Percentiles rank a stretch among this genome's conserved stretches.
Evolutionary conservation across 2,113 vertebrate species (phyloP).

Genomic region (Chaenogobius annularis): DNA sequence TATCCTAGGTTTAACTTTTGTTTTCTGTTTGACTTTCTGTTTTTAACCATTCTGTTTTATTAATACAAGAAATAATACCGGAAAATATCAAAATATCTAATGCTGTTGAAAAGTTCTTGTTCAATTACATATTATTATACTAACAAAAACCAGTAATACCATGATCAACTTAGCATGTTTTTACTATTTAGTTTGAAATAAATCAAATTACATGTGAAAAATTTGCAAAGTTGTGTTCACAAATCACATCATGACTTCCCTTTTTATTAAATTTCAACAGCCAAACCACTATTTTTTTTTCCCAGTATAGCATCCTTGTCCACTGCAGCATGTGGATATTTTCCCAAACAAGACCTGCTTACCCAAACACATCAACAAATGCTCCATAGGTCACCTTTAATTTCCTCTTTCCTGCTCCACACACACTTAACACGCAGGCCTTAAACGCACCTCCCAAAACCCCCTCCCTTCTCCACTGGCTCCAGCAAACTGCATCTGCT

Average conservation of each 20-base stretch:
- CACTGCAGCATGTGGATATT: background rate
- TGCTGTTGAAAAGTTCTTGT: background rate
- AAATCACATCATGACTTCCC: background rate
- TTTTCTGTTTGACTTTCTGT: no score
- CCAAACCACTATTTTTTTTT: background rate
- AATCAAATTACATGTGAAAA: background rate
- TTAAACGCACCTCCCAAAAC: no score
- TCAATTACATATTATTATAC: background rate
- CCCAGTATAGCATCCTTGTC: background rate
- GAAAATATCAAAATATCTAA: background rate
- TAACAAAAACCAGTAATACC: background rate
- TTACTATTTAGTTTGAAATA: no score
- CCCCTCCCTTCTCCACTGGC: no score
- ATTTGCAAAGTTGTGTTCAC: background rate
- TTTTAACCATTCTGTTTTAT: background rate
- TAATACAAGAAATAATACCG: background rate
- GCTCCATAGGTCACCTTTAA: conserved; percentile 7
- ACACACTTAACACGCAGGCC: background rate
- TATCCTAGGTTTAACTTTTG: background rate
- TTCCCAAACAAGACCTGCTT: conserved; percentile 1
- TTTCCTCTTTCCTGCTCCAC: background rate
- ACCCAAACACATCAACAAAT: conserved; percentile 2
- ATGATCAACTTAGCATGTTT: background rate
- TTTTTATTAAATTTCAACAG: background rate
- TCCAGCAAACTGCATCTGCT: no score